Percentiles rank a stretch among this genome's conserved stretches.
Evolutionary conservation across 1,140 invertebrate species (phyloP).

Genomic region (Solenopsis fugax): DNA sequence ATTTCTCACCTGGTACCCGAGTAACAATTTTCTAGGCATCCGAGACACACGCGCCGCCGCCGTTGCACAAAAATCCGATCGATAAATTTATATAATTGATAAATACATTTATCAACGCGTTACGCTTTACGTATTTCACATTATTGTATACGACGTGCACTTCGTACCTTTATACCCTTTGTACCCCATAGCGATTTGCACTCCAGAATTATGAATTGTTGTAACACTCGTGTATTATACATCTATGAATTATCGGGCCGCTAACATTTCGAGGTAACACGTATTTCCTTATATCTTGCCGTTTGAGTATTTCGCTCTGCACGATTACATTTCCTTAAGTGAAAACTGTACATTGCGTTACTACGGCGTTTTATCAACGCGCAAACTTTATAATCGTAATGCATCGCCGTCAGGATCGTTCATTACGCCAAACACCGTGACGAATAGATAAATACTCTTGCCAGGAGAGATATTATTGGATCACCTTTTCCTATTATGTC

Average conservation of each 20-base stretch:
- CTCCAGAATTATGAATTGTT: constrained; percentile 3
- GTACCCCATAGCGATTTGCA: not conserved
- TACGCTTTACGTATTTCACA: not conserved
- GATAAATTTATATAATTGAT: constrained; percentile 55
- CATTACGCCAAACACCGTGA: constrained; percentile 55
- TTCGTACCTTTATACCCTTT: not conserved
- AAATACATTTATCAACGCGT: constrained; percentile 27
- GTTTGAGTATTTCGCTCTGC: not conserved
- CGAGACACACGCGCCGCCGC: constrained; percentile 10
- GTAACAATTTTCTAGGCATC: constrained; percentile 62
- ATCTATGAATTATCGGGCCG: too few relatives aligned
- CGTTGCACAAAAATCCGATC: constrained; percentile 45
- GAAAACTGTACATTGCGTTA: constrained; percentile 9
- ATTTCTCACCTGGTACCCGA: constrained; percentile 51
- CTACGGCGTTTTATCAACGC: constrained; percentile 28
- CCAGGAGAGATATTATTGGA: constrained; percentile 65
- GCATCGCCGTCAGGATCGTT: constrained; percentile 41
- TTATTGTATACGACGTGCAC: not conserved
- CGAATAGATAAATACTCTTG: constrained; percentile 56
- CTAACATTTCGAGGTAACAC: not conserved
- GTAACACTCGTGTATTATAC: not conserved
- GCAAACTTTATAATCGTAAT: constrained; percentile 47
- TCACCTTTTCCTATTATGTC: constrained; percentile 70
- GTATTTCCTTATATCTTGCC: not conserved
- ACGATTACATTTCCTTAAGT: not conserved